A percentile compares a stretch with the other conserved stretches of the same genome.
Conservation (phyloP, 2,888 invertebrate species). For the Perizoma affinitatum region DNA sequence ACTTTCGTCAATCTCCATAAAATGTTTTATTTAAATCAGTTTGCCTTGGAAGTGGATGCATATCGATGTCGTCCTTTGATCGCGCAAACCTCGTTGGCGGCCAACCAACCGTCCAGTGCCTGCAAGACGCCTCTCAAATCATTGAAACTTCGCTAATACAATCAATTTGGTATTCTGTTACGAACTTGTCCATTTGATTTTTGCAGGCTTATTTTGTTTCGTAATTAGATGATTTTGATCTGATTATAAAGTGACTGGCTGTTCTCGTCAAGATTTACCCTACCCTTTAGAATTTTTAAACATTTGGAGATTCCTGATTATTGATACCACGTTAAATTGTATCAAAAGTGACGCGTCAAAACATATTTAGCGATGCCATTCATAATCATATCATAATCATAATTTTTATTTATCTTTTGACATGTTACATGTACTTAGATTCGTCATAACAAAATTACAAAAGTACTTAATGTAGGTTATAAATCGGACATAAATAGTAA, state of each 20-base stretch:
- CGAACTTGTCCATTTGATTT: slow-evolving; percentile 38
- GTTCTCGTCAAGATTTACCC: too few relatives aligned
- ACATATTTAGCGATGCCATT: too few relatives aligned
- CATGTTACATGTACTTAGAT: too few relatives aligned
- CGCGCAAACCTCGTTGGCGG: slow-evolving; percentile 35
- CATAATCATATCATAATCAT: too few relatives aligned
- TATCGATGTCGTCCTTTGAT: slow-evolving; percentile 40
- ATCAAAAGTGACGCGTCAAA: too few relatives aligned
- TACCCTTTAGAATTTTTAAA: too few relatives aligned
- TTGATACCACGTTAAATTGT: too few relatives aligned
- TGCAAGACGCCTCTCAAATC: slow-evolving; percentile 34
- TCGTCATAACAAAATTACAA: too few relatives aligned
- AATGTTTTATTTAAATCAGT: slow-evolving; percentile 54
- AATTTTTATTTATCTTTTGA: too few relatives aligned
- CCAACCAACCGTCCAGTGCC: slow-evolving; percentile 40
- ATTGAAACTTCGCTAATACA: slow-evolving; percentile 34
- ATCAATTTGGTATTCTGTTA: slow-evolving; percentile 33
- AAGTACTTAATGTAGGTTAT: too few relatives aligned
- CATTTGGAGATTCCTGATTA: too few relatives aligned
- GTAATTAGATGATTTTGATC: slow-evolving; percentile 22
- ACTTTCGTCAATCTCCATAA: slow-evolving; percentile 32
- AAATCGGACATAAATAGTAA: too few relatives aligned
- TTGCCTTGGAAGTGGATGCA: slow-evolving; percentile 38
- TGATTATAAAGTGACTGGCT: slow-evolving; percentile 3
- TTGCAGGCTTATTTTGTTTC: slow-evolving; percentile 24